These are phyloP conservation scores for Acleris literana DNA, from an alignment of 2,888 invertebrate genomes.

Conservation along the genomic window DNA sequence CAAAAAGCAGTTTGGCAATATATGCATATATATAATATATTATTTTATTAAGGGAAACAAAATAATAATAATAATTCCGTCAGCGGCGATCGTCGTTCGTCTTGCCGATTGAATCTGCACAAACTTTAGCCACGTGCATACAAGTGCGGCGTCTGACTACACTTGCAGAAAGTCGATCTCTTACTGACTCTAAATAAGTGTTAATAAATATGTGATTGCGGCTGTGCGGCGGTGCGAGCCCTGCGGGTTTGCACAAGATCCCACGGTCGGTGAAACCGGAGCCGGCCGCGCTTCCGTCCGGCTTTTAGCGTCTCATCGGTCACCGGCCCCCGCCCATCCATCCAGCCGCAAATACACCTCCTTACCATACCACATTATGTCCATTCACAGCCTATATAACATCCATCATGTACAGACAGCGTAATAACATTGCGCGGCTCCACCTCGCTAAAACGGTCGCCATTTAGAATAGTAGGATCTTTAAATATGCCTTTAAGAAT, in stretches of 20 bases:
- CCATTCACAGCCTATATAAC: constrained; percentile 22
- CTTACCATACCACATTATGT: constrained; percentile 39
- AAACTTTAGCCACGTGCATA: too few relatives aligned
- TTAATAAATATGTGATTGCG: not conserved
- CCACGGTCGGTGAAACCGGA: constrained; percentile 78
- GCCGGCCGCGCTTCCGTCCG: constrained; percentile 82
- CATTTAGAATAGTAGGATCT: constrained; percentile 25
- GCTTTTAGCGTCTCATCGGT: constrained; percentile 80
- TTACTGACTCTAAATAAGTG: too few relatives aligned
- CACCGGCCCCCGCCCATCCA: constrained; percentile 58
- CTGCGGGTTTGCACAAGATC: constrained; percentile 72
- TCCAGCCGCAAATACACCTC: constrained; percentile 42
- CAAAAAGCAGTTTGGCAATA: too few relatives aligned
- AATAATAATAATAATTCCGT: too few relatives aligned
- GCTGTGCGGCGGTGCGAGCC: constrained; percentile 53
- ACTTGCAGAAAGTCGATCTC: too few relatives aligned
- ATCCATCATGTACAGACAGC: constrained; percentile 14
- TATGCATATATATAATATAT: too few relatives aligned
- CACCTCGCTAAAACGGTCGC: not conserved
- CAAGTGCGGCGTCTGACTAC: too few relatives aligned
- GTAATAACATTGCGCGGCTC: not conserved
- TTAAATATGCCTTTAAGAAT: constrained; percentile 50
- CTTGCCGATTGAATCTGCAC: too few relatives aligned
- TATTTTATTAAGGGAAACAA: too few relatives aligned
- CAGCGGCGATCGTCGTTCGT: too few relatives aligned